Evolutionary conservation across 2,797 vertebrate species (phyloP).

Genomic region (Acanthurus lineatus): DNA sequence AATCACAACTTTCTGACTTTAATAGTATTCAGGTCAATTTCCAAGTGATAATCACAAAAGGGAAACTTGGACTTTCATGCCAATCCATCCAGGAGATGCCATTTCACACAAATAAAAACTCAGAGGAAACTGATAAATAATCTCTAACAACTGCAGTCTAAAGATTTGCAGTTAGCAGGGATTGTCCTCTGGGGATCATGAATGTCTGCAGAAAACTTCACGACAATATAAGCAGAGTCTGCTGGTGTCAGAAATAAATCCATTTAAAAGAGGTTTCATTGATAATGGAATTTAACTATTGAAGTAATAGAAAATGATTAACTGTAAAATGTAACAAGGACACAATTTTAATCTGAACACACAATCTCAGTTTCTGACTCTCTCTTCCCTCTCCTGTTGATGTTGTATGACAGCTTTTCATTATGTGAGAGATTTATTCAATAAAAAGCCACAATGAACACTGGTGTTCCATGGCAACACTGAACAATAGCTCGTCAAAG

Average conservation of each 20-base stretch:
- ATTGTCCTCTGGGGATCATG: no score
- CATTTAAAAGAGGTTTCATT: background rate
- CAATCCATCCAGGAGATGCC: no score
- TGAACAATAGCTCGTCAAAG: background rate
- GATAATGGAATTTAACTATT: background rate
- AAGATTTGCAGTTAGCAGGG: no score
- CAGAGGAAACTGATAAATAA: no score
- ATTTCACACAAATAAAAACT: no score
- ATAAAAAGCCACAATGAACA: background rate
- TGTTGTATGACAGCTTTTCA: background rate
- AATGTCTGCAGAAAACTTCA: no score
- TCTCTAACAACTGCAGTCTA: no score
- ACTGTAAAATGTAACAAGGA: background rate
- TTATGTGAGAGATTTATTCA: constrained; percentile 15
- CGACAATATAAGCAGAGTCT: background rate
- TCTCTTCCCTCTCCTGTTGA: background rate
- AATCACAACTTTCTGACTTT: no score
- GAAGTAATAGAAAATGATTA: background rate
- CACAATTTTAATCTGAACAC: background rate
- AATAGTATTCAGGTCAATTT: no score
- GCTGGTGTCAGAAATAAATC: background rate
- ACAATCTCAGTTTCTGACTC: background rate
- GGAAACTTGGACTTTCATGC: no score
- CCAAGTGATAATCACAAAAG: no score
- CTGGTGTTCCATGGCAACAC: background rate